Percentiles rank a stretch among this genome's conserved stretches.
Conservation (phyloP, 2,113 vertebrate species). For the rat (Rattus norvegicus) region GRCr8 NC_086027.1:53812001-53812500, state of each 20-base stretch:
- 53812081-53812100: not conserved
- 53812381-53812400: not conserved
- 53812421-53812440: not conserved
- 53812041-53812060: not conserved
- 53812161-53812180: not conserved
- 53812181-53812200: not conserved
- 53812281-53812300: not conserved
- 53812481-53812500: not conserved
- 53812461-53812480: not conserved
- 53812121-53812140: not conserved
- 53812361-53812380: slow-evolving; percentile 18
- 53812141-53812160: not conserved
- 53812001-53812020: not conserved
- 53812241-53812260: not conserved
- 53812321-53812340: not conserved
- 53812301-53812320: slow-evolving; percentile 17
- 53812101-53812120: not conserved
- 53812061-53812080: not conserved
- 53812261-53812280: not conserved
- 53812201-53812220: not conserved
- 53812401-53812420: not conserved
- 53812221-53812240: not conserved
- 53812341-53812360: not conserved
- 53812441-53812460: not conserved
- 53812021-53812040: not conserved